Conservation (phyloP, 2,888 invertebrate species). For the Ditylenchus weischeri region DNA sequence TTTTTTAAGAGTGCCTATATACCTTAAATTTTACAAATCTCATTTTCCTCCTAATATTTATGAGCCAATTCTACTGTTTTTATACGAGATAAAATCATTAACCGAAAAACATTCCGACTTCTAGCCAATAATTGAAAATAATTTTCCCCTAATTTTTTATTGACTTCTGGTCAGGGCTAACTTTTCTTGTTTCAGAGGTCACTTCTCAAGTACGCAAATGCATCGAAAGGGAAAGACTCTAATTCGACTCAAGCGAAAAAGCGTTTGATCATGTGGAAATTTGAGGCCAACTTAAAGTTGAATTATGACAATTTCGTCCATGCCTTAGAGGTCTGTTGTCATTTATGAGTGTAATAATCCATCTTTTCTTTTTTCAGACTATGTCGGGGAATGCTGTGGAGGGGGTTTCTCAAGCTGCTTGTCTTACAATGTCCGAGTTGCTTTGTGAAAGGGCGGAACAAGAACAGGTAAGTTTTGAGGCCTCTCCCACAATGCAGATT, state of each 20-base stretch:
- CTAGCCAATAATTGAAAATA: too few species aligned
- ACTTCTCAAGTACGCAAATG: slow-evolving; percentile 40
- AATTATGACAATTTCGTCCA: slow-evolving; percentile 72
- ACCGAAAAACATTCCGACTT: too few species aligned
- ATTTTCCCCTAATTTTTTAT: too few species aligned
- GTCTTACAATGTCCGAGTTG: slow-evolving; percentile 71
- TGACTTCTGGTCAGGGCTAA: not conserved
- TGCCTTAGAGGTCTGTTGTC: slow-evolving; percentile 66
- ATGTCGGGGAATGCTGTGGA: slow-evolving; percentile 77
- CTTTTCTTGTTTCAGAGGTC: slow-evolving; percentile 32
- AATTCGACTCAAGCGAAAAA: slow-evolving; percentile 29
- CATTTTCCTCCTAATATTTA: too few species aligned
- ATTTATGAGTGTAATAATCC: not conserved
- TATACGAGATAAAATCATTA: too few species aligned
- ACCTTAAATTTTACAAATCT: too few species aligned
- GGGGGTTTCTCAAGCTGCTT: slow-evolving; percentile 76
- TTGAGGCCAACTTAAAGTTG: slow-evolving; percentile 81
- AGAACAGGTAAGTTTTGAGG: slow-evolving; percentile 69
- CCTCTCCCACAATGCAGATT: not conserved
- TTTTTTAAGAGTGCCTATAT: too few species aligned
- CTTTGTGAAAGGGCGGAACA: slow-evolving; percentile 77
- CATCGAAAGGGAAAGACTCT: slow-evolving; percentile 43
- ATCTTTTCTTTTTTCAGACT: slow-evolving; percentile 50
- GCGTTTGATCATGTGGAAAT: slow-evolving; percentile 71
- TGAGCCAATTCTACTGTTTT: too few species aligned